Base-by-base conservation (phyloP, 2,113 vertebrate genomes). In the Misgurnus mizolepis region DNA sequence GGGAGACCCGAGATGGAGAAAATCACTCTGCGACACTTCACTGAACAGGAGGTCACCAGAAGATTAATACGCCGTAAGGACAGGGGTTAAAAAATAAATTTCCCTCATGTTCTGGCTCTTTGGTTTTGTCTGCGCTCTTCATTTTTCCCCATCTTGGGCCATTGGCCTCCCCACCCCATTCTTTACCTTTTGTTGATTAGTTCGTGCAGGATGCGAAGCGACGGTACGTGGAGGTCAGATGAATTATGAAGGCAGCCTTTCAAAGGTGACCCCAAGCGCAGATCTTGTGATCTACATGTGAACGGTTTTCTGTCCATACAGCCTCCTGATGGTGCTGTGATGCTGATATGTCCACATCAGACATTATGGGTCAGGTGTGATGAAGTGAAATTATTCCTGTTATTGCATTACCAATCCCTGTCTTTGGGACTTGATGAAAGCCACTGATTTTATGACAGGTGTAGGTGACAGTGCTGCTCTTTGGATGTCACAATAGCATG, bases 21-120 rank as follows among this genome's bases (percentile, higher is more conserved):
- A 94, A 95, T 93, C 92, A 92, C 92, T 95, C 90, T 91, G 90
- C 93, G 83, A 94, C 92, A 93, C 91, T 93, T 93, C 89, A 87
- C 90, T 90, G 92, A 93, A 93, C 92, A 93, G 92, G 92, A 92
- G 93, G 93, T 95, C 93, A 82, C 91, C 79, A 89, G 92, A 93
- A 96, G 95, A 97, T 96, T 95, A 94, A 97, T 97, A 95, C 89
- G 92, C 90, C 90, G 89, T 86, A 90, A 89, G 90, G 92, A 91
- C 91, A 92, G 93, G 88, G 92, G 90, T 89, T 89, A 87, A 86
- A 90, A 90, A 90, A 90, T 84, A 90, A 87, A 92, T 92, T 89
- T 89, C 83, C 85, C 88, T 83, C 84, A 74, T 69, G 60, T 82
- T 90, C 85, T 88, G 87, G 86, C 86, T 90, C 85, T 83, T 87